Base-by-base conservation (phyloP, 2,888 invertebrate species). In the Scaptomyza polygonia region DNA sequence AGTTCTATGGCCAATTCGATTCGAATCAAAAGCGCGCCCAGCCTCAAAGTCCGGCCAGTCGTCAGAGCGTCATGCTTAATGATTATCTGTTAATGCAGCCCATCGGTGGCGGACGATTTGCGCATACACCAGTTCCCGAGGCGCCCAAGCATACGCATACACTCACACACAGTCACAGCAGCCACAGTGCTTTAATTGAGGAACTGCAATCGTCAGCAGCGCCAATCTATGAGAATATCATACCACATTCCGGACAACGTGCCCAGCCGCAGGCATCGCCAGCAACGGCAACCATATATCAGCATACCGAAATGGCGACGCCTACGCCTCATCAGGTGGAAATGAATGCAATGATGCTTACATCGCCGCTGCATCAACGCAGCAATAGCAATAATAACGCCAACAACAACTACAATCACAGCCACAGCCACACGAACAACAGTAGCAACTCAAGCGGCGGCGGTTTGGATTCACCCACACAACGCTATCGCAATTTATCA, bases 21-120 rank as follows among this genome's bases (percentile, higher is more conserved):
- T 92, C 72, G 70, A 91, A 70, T 18, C 89, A 89, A 57, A 94
- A 95, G 71, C 95, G 96, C 90, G 96, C 96, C 8, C 96, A 96
- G 89, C 96, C 97, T 0, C 96, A 97, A 92, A 88, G 88, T 67
- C 85, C 88, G n/a, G 88, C 79, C 16, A 88, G 79, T 49, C 44
- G 84, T 5, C 86, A 78, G 57, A 73, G 82, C 14, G 69, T 92
- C 89, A 89, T 93, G 92, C 65, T 87, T 76, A 81, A 92, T 91
- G 81, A 94, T 91, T 90, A 93, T 68, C 76, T 91, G 48, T 76
- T 91, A 5, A 91, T 91, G 91, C 91, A 91, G 56, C 86, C 89
- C 3, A 85, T 88, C 92, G 78, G 93, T 89, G 91, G 91, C 88
- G 84, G 85, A 1, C 81, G 89, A 5, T 92, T 90, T 71, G 91